These are phyloP conservation scores for Podabrus alpinus DNA, from an alignment of 2,888 invertebrate species.

Conservation along the genomic window DNA sequence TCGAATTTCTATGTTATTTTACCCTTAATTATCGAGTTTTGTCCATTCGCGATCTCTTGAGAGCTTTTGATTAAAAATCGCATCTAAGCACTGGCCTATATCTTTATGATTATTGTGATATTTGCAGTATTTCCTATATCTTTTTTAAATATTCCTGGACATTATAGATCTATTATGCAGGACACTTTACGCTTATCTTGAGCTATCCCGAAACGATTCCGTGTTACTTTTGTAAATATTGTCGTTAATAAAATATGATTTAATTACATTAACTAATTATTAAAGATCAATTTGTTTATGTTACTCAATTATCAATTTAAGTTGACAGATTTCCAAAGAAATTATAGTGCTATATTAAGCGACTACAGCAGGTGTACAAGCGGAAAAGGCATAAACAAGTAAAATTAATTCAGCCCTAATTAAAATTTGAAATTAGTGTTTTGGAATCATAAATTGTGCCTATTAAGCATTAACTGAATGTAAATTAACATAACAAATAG, in stretches of 20 bases:
- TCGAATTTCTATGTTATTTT: too few species aligned
- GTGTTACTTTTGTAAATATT: neutral
- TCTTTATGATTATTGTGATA: too few species aligned
- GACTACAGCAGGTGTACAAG: constrained; percentile 30
- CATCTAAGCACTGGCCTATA: too few species aligned
- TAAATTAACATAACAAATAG: neutral
- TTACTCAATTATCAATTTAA: neutral
- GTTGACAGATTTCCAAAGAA: neutral
- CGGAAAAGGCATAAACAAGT: constrained; percentile 30
- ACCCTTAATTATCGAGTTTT: too few species aligned
- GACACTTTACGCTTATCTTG: too few species aligned
- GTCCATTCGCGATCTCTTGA: too few species aligned
- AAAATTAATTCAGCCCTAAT: constrained; percentile 30
- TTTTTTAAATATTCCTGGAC: too few species aligned
- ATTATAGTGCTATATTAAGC: constrained; percentile 6
- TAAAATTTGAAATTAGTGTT: constrained; percentile 21
- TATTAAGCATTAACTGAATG: neutral
- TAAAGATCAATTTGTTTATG: neutral
- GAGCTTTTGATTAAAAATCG: too few species aligned
- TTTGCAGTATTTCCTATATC: too few species aligned
- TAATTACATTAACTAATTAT: neutral
- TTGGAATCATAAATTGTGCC: constrained; percentile 11
- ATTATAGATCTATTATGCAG: too few species aligned
- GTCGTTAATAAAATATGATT: neutral
- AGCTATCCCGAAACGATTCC: too few species aligned